phyloP scores from a whole-genome alignment of 2,113 vertebrate species.

The Laticauda laticaudata region DNA sequence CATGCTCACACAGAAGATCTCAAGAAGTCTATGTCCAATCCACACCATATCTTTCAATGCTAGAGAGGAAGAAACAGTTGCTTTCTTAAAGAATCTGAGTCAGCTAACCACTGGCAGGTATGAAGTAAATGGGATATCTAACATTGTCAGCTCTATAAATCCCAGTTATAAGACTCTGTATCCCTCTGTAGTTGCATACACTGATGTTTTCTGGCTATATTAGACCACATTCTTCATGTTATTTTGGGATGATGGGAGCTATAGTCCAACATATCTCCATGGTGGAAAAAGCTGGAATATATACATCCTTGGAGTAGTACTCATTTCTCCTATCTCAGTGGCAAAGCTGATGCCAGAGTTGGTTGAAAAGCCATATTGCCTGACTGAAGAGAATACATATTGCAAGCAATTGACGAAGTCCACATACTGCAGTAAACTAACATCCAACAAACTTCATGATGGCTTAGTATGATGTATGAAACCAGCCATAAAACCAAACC shows the following conservation, averaged over 20 bases:
- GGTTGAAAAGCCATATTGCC: neutral
- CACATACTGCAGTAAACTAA: neutral
- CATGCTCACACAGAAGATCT: conserved; percentile 59
- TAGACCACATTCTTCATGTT: neutral
- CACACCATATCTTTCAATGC: conserved; percentile 79
- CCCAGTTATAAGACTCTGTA: neutral
- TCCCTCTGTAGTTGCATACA: neutral
- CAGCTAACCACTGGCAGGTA: conserved; percentile 72
- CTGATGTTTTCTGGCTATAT: neutral
- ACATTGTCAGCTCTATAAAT: conserved; percentile 19
- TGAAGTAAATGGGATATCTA: conserved; percentile 29
- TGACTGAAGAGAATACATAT: neutral
- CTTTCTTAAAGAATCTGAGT: conserved; percentile 74
- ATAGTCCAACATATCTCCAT: neutral
- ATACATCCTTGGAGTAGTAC: neutral
- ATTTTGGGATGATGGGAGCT: neutral
- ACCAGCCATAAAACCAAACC: neutral
- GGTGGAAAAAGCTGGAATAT: neutral
- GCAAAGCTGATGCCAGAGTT: neutral
- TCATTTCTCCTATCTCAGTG: neutral
- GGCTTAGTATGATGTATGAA: neutral
- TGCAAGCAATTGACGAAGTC: neutral
- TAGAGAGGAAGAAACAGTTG: conserved; percentile 64
- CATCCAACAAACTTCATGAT: neutral
- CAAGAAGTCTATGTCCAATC: conserved; percentile 58